Conservation (phyloP, 2,113 vertebrate genomes). For the Chamaea fasciata region DNA sequence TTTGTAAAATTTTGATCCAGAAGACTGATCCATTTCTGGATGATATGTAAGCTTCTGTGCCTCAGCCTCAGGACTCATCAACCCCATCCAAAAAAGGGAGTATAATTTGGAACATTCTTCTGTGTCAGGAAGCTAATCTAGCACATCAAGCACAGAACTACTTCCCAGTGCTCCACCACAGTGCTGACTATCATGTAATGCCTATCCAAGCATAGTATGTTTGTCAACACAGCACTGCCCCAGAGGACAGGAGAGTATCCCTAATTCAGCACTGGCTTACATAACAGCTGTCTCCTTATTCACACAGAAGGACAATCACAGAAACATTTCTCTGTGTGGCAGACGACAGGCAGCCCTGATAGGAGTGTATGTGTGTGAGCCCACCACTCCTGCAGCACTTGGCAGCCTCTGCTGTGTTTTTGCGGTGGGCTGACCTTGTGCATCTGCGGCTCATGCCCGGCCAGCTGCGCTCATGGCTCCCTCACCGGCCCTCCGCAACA, state of each 20-base stretch:
- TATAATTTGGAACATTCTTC: neutral
- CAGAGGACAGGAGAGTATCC: neutral
- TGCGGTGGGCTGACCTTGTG: neutral
- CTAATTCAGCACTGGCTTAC: neutral
- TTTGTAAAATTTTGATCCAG: neutral
- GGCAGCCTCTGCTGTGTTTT: neutral
- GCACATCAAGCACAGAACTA: neutral
- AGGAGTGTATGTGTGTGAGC: rapidly evolving
- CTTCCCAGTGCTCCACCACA: neutral
- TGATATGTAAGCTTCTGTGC: neutral
- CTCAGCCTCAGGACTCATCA: neutral
- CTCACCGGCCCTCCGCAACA: neutral
- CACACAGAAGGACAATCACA: neutral
- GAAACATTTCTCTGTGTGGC: neutral
- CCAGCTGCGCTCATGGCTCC: neutral
- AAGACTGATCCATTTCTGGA: neutral
- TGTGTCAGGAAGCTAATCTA: neutral
- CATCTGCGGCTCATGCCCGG: neutral
- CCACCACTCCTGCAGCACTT: neutral
- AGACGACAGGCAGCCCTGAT: neutral
- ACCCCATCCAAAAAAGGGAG: neutral
- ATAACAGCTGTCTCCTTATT: neutral
- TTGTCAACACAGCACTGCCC: neutral
- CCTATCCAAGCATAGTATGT: neutral
- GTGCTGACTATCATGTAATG: neutral